phyloP scores from a whole-genome alignment of 2,888 invertebrate species.

The Melipona bicolor region DNA sequence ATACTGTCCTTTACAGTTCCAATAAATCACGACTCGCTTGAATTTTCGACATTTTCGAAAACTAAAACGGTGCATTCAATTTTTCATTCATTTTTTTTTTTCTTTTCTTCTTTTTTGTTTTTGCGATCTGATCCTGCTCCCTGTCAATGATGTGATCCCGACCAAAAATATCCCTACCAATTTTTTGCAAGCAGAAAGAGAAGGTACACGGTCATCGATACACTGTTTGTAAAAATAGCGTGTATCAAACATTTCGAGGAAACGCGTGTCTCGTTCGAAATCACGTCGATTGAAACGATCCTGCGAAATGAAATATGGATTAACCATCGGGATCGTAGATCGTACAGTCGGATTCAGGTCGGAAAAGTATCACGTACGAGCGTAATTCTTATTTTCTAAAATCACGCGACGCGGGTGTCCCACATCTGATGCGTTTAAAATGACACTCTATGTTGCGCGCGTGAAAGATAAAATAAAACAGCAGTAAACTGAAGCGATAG shows the following conservation, averaged over 20 bases:
- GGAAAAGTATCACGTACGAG: neutral
- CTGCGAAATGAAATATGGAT: neutral
- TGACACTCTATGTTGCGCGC: no score
- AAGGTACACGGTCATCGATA: neutral
- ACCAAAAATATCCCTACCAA: slow-evolving; percentile 5
- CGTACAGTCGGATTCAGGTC: neutral
- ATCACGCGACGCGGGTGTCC: neutral
- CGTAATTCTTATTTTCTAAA: neutral
- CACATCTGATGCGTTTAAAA: neutral
- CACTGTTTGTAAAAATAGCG: slow-evolving; percentile 9
- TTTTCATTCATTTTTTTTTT: neutral
- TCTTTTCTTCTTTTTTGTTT: neutral
- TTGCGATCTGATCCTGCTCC: neutral
- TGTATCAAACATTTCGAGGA: neutral
- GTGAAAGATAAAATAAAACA: neutral
- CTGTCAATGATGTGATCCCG: neutral
- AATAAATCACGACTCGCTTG: neutral
- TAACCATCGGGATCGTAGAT: neutral
- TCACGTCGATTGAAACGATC: neutral
- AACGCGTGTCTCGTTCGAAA: neutral
- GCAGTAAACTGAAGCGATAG: neutral
- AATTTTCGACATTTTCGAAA: slow-evolving; percentile 1
- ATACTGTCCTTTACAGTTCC: neutral
- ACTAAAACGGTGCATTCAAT: neutral
- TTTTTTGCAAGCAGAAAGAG: slow-evolving; percentile 4